These are phyloP conservation scores for Tiaroga cobitis DNA, from an alignment of 2,797 vertebrate genomes.

Conservation along the genomic window DNA sequence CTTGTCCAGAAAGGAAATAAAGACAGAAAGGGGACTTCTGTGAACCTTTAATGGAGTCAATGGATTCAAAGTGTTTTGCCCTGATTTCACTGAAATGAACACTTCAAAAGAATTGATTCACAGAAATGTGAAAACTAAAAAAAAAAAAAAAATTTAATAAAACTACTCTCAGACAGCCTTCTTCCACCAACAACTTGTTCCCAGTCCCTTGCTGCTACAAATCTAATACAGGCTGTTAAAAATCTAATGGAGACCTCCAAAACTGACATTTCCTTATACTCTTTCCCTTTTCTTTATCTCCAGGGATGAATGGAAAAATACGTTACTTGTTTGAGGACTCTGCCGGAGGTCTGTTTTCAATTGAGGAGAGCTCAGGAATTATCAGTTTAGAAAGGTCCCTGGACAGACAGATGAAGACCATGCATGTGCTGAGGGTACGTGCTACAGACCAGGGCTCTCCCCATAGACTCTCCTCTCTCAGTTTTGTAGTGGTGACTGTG, in stretches of 20 bases:
- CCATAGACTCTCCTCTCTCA: constrained; percentile 76
- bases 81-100: background rate
- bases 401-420: constrained; percentile 77
- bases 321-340: constrained; percentile 80
- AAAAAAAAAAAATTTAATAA: background rate
- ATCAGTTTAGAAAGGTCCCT: constrained; percentile 80
- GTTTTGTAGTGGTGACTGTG: constrained; percentile 77
- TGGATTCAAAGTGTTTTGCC: background rate
- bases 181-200: background rate
- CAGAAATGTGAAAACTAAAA: background rate
- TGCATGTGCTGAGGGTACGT: constrained; percentile 76
- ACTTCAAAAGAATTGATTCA: background rate
- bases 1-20: too few relatives aligned
- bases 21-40: background rate
- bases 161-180: background rate
- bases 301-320: constrained; percentile 82
- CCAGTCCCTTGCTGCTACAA: background rate
- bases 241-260: constrained; percentile 10
- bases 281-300: constrained; percentile 32
- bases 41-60: background rate
- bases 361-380: constrained; percentile 83
- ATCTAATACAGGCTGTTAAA: background rate
- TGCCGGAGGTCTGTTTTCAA: constrained; percentile 82
- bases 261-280: constrained; percentile 6
- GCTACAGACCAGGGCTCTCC: constrained; percentile 83